Evolutionary conservation across 2,888 invertebrate genomes (phyloP), one percentile per base, ranked within the genome.

Genomic region (Stenodema calcarata): DNA sequence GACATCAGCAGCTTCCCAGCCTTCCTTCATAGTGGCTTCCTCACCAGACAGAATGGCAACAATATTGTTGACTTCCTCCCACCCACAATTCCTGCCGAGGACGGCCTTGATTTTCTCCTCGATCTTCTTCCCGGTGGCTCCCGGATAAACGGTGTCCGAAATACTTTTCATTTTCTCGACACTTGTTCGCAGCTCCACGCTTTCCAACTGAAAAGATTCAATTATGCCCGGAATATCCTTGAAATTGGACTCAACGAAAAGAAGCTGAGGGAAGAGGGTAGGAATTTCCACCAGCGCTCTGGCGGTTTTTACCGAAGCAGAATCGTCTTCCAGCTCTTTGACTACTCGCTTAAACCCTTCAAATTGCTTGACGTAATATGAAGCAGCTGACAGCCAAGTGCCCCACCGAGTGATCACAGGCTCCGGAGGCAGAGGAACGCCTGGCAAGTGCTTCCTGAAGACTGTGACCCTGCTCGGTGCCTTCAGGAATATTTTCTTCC

Each of bases 21-120:
- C n/a, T n/a, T n/a, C n/a, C n/a, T n/a, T n/a, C n/a, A n/a, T n/a
- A n/a, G n/a, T 70, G 70, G 70, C 70, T 30, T 70, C 70, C 70
- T 70, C 27, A 70, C 70, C 70, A 70, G 70, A 70, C 70, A 28
- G 70, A 70, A 16, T 27, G 70, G 70, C 70, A 27, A 12, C 70
- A 70, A 70, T 70, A 70, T 70, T 70, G 27, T 70, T 70, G 70
- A 70, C 9, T 70, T 70, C 70, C 27, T 70, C 70, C 70, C 70
- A n/a, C n/a, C n/a, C n/a, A n/a, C n/a, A n/a, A n/a, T n/a, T n/a
- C n/a, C n/a, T n/a, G n/a, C n/a, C n/a, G 70, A 70, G 30, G 70
- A 70, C 70, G 27, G 70, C 70, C 27, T 70, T 70, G 27, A 70
- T 70, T 70, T 70, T 70, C 11, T 30, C 70, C 70, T 70, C 11